Percentiles rank a stretch among this genome's conserved stretches.
These are phyloP conservation scores for Orthonychiurus folsomi DNA, from an alignment of 2,888 invertebrate genomes.

Conservation along the genomic window DNA sequence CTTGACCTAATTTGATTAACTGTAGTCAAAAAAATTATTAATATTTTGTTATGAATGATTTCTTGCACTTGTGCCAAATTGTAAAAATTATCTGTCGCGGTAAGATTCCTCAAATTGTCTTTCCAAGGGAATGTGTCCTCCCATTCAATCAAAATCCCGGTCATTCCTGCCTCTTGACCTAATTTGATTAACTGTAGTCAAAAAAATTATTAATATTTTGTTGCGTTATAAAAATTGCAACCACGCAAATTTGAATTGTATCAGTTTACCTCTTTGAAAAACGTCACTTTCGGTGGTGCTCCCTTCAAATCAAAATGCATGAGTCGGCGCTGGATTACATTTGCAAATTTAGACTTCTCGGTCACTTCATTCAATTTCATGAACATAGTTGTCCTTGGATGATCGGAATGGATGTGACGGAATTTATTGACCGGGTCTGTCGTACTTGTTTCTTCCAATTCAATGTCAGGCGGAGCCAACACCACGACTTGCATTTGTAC, in stretches of 20 bases:
- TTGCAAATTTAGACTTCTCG: conserved; percentile 28
- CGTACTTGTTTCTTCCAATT: not conserved
- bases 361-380: conserved; percentile 21
- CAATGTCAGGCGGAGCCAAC: not conserved
- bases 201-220: not conserved
- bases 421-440: not conserved
- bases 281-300: conserved; percentile 57
- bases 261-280: conserved; percentile 47
- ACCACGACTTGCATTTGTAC: not conserved
- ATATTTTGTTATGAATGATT: conserved; percentile 48
- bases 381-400: not conserved
- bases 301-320: conserved; percentile 69
- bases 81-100: conserved; percentile 54
- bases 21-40: conserved; percentile 12
- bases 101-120: conserved; percentile 50
- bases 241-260: not conserved
- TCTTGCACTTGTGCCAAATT: conserved; percentile 56
- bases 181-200: conserved; percentile 48
- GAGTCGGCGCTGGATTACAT: conserved; percentile 45
- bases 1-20: conserved; percentile 52
- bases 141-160: conserved; percentile 75
- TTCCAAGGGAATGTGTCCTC: conserved; percentile 81
- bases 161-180: conserved; percentile 61
- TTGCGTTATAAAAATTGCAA: not conserved
- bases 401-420: not conserved